A percentile compares a stretch with the other conserved stretches of the same genome.
Evolutionary conservation across 2,888 invertebrate genomes (phyloP).

Genomic region (Synergus japonicus): DNA sequence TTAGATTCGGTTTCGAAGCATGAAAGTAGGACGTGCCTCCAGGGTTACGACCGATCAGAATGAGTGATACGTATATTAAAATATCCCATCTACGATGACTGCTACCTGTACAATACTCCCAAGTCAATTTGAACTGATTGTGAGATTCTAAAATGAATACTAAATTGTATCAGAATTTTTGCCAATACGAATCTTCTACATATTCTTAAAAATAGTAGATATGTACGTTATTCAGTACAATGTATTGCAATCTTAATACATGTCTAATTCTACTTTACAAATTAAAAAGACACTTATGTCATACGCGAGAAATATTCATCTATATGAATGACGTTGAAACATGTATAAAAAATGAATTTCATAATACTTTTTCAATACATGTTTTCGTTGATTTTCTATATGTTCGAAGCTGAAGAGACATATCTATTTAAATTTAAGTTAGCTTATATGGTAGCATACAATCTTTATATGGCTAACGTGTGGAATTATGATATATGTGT

Average conservation of each 20-base stretch:
- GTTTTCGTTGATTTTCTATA: too few relatives aligned
- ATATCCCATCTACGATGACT: background rate
- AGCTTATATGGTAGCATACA: too few relatives aligned
- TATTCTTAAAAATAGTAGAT: background rate
- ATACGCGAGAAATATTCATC: too few relatives aligned
- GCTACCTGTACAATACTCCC: background rate
- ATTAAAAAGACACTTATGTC: too few relatives aligned
- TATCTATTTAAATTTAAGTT: too few relatives aligned
- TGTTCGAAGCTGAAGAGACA: too few relatives aligned
- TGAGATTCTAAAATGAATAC: background rate
- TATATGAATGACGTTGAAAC: too few relatives aligned
- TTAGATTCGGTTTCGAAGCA: constrained; percentile 26
- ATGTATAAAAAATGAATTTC: too few relatives aligned
- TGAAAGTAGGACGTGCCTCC: constrained; percentile 34
- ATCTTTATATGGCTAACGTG: too few relatives aligned
- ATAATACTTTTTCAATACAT: too few relatives aligned
- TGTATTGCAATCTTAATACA: too few relatives aligned
- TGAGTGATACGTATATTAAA: constrained; percentile 12
- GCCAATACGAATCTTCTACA: background rate
- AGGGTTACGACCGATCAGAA: constrained; percentile 30
- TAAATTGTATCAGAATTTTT: background rate
- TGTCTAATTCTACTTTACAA: too few relatives aligned
- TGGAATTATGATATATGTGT: background rate
- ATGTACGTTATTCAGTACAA: background rate
- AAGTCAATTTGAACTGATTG: background rate